Conservation (phyloP, 1,140 invertebrate species). For the Phthorimaea operculella region DNA sequence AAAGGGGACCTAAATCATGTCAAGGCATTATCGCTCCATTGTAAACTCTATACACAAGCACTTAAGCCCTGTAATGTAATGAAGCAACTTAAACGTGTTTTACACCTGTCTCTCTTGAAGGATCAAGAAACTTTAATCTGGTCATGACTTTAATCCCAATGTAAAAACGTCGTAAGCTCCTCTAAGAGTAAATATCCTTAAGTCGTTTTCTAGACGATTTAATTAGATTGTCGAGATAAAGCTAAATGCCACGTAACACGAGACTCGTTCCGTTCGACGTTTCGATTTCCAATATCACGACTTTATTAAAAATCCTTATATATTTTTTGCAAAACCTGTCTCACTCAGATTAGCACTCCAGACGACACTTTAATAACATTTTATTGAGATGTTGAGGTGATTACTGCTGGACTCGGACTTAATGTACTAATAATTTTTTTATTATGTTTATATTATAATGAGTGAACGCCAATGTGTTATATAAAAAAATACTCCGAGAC, state of each 20-base stretch:
- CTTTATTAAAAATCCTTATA: slow-evolving; percentile 15
- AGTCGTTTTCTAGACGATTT: slow-evolving; percentile 40
- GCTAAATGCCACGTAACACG: slow-evolving; percentile 46
- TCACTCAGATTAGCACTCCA: neutral
- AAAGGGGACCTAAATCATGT: slow-evolving; percentile 37
- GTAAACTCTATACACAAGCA: slow-evolving; percentile 5
- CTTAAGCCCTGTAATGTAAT: slow-evolving; percentile 25
- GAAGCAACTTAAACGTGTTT: slow-evolving; percentile 18
- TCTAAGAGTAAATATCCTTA: slow-evolving; percentile 30
- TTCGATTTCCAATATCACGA: slow-evolving; percentile 40
- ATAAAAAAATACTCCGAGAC: too few species aligned
- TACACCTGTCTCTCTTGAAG: slow-evolving; percentile 47
- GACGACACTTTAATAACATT: neutral
- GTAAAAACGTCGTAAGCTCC: slow-evolving; percentile 32
- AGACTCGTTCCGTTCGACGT: slow-evolving; percentile 40
- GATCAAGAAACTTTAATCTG: slow-evolving; percentile 53
- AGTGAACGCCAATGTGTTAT: too few species aligned
- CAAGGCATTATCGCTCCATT: neutral
- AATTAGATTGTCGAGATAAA: slow-evolving; percentile 54
- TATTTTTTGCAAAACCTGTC: neutral
- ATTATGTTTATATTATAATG: too few species aligned
- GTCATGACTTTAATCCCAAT: slow-evolving; percentile 20
- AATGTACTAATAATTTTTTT: too few species aligned
- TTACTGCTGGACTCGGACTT: neutral
- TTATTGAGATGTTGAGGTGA: neutral